phyloP scores from a whole-genome alignment of 2,888 invertebrate genomes.

The Trissolcus japonicus region DNA sequence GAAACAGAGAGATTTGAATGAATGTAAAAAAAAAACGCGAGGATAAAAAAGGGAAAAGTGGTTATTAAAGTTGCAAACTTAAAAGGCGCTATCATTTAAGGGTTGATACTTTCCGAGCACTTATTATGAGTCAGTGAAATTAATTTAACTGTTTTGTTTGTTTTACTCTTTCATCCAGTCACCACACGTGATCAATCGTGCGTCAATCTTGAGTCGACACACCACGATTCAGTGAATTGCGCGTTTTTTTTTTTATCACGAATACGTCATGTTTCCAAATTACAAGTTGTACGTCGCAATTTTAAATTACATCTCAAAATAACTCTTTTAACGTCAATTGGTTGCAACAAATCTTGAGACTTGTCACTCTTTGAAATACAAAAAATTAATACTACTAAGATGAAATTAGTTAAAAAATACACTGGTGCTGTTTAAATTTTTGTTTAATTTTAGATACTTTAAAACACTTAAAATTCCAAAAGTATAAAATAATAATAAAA shows the following conservation, averaged over 20 bases:
- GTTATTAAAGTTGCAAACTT: too few relatives aligned
- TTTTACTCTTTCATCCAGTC: slow-evolving; percentile 60
- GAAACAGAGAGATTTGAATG: slow-evolving; percentile 17
- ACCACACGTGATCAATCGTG: slow-evolving; percentile 32
- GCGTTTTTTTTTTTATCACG: slow-evolving; percentile 22
- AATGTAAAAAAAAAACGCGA: slow-evolving; percentile 7
- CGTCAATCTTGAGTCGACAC: slow-evolving; percentile 46
- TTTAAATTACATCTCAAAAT: slow-evolving; percentile 9
- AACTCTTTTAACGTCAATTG: slow-evolving; percentile 15
- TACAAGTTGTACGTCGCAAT: slow-evolving; percentile 13
- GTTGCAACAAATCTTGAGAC: too few relatives aligned
- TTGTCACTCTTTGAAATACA: neutral
- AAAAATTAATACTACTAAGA: neutral
- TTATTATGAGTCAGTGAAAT: slow-evolving; percentile 62
- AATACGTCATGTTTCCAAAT: slow-evolving; percentile 37
- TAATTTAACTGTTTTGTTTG: slow-evolving; percentile 51
- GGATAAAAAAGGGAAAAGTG: slow-evolving; percentile 5
- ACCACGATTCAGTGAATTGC: slow-evolving; percentile 39
- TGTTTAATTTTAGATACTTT: too few relatives aligned
- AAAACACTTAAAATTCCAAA: neutral
- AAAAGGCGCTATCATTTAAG: too few relatives aligned
- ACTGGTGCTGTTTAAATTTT: too few relatives aligned
- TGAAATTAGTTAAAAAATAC: neutral
- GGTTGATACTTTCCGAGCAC: too few relatives aligned
- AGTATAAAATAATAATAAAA: neutral